Evolutionary conservation across 2,888 invertebrate species (phyloP), one percentile per base, ranked within the genome.

Genomic region (Cephalotes varians): DNA sequence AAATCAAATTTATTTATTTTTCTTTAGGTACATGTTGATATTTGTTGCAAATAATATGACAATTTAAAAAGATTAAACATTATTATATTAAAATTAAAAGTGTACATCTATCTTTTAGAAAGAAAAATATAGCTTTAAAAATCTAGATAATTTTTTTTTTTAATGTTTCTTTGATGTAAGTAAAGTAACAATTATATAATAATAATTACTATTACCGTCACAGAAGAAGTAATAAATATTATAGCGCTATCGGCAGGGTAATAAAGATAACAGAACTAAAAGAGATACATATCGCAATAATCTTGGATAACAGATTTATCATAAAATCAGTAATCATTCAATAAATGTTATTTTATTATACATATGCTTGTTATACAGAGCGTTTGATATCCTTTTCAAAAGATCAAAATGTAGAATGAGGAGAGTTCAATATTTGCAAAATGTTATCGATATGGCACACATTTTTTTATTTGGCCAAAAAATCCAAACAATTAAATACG

Each of bases 131-230:
- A 28, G 37, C 37, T 40, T 64, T 40, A 9, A 21, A 64, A 64
- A 7, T 25, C 25, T n/a, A 21, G 64, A 25, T 40, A 15, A 18
- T 40, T 64, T n/a, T n/a, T n/a, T n/a, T n/a, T n/a, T n/a, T n/a
- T n/a, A n/a, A 40, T 4, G 25, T 64, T 64, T 25, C 25, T 37
- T 64, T 15, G 40, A 25, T 15, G 15, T 25, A 37, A 21, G 6
- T 21, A 18, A 40, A 40, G 40, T 40, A 64, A 64, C 40, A 64
- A 64, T 40, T 64, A 64, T 40, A 25, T 37, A 64, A 40, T 37
- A 37, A 64, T 64, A 64, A 64, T 64, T 25, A 18, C 21, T 40
- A 64, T 64, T 64, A 25, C 37, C 62, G 37, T 64, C 62, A 64
- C 5, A 21, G 15, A 64, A 64, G 62, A 64, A 37, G 21, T 60